These are phyloP conservation scores for Agrotis clavis DNA, from an alignment of 2,888 invertebrate species.

Conservation along the genomic window DNA sequence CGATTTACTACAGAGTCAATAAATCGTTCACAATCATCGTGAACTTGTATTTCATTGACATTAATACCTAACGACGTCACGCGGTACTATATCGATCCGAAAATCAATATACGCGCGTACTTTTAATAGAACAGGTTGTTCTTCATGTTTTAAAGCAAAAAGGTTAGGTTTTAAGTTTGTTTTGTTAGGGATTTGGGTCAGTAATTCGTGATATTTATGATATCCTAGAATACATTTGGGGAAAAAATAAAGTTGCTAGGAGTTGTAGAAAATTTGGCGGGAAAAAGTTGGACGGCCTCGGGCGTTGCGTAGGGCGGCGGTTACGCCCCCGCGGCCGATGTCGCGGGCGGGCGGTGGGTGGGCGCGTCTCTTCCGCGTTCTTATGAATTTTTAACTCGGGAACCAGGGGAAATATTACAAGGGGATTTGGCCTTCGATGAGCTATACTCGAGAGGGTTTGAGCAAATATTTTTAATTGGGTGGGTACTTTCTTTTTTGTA, in stretches of 20 bases:
- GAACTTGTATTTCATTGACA: slow-evolving; percentile 34
- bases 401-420: slow-evolving; percentile 55
- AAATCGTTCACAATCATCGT: slow-evolving; percentile 39
- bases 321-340: slow-evolving; percentile 87
- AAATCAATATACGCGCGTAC: slow-evolving; percentile 52
- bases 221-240: neutral
- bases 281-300: slow-evolving; percentile 78
- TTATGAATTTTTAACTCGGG: slow-evolving; percentile 75
- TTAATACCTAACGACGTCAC: slow-evolving; percentile 44
- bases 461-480: too few relatives aligned
- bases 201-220: neutral
- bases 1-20: slow-evolving; percentile 18
- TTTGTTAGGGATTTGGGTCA: neutral
- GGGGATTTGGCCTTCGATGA: slow-evolving; percentile 28
- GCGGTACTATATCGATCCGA: slow-evolving; percentile 47
- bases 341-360: slow-evolving; percentile 90
- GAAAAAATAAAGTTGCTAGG: neutral
- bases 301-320: slow-evolving; percentile 88
- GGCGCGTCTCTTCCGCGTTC: slow-evolving; percentile 82
- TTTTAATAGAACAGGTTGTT: slow-evolving; percentile 13
- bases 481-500: too few relatives aligned
- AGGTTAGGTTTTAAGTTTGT: neutral
- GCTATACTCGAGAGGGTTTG: too few relatives aligned
- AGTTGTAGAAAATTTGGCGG: slow-evolving; percentile 71
- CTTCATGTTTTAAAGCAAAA: neutral